These are phyloP conservation scores for Dryobotodes eremita DNA, from an alignment of 2,888 invertebrate genomes.

Conservation along the genomic window DNA sequence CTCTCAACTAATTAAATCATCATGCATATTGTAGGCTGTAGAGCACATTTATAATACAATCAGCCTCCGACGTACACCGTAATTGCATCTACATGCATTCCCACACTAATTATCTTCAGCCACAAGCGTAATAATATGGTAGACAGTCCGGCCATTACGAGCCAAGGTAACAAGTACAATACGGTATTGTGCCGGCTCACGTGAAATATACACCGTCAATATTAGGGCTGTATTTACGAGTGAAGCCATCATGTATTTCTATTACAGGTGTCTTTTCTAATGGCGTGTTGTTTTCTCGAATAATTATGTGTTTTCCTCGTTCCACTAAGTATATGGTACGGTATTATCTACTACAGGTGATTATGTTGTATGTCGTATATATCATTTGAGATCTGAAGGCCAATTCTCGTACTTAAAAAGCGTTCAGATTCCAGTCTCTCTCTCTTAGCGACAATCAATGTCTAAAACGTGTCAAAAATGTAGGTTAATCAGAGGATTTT, in stretches of 20 bases:
- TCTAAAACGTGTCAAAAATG: not conserved
- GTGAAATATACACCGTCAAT: conserved; percentile 60
- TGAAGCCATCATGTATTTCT: conserved; percentile 37
- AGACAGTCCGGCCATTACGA: conserved; percentile 74
- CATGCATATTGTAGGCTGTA: conserved; percentile 33
- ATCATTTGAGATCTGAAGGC: not conserved
- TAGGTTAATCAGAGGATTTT: too few relatives aligned
- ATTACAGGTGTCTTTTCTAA: conserved; percentile 53
- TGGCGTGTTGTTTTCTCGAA: conserved; percentile 41
- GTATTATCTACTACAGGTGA: not conserved
- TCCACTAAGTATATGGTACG: conserved; percentile 14
- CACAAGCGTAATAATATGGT: conserved; percentile 82
- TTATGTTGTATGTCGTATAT: not conserved
- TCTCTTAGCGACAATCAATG: not conserved
- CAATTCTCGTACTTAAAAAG: not conserved
- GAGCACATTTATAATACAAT: conserved; percentile 66
- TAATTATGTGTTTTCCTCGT: conserved; percentile 46
- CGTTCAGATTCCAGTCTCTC: not conserved
- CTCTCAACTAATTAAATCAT: conserved; percentile 48
- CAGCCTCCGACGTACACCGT: conserved; percentile 70
- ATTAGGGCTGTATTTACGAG: conserved; percentile 40
- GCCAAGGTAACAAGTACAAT: conserved; percentile 76
- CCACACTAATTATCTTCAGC: conserved; percentile 83
- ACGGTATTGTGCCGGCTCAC: conserved; percentile 50
- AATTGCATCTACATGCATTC: conserved; percentile 86